phyloP scores from a whole-genome alignment of 2,888 invertebrate genomes.

The Ptycholaimellus sp. region DNA sequence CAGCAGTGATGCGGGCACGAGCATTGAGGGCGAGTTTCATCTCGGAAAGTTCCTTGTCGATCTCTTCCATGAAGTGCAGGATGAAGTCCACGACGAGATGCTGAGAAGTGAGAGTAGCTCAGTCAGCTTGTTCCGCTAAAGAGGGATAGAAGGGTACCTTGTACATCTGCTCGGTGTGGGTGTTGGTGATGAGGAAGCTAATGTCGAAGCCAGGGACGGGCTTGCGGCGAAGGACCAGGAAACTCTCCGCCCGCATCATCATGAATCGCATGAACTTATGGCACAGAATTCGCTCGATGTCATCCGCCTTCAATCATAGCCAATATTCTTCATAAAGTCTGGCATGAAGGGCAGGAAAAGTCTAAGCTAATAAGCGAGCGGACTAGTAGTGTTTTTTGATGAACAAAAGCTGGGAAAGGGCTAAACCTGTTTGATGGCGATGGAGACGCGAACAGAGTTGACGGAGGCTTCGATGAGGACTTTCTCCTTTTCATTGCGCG shows the following conservation, averaged over 20 bases:
- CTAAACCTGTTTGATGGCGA: slow-evolving; percentile 81
- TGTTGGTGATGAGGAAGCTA: slow-evolving; percentile 92
- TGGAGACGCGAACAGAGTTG: slow-evolving; percentile 80
- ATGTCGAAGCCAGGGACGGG: slow-evolving; percentile 95
- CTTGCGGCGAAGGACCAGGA: slow-evolving; percentile 75
- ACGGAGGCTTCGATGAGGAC: slow-evolving; percentile 89
- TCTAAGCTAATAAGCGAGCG: not conserved
- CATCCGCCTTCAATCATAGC: slow-evolving; percentile 41
- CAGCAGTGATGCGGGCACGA: slow-evolving; percentile 85
- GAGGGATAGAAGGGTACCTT: no score
- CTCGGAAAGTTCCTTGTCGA: slow-evolving; percentile 93
- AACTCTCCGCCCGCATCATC: slow-evolving; percentile 98
- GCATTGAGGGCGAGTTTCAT: slow-evolving; percentile 98
- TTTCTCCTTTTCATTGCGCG: slow-evolving; percentile 87
- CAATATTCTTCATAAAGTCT: slow-evolving; percentile 20
- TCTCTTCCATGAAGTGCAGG: slow-evolving; percentile 99
- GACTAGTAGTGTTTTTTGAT: not conserved
- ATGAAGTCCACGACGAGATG: slow-evolving; percentile 97
- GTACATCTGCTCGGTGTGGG: slow-evolving; percentile 97
- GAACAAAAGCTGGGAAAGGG: not conserved
- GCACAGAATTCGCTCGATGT: slow-evolving; percentile 71
- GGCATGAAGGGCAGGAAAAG: slow-evolving; percentile 9
- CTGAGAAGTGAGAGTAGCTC: no score
- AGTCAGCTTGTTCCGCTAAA: no score
- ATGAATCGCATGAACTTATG: slow-evolving; percentile 64